Conservation (phyloP, 1,140 invertebrate genomes). For the Trichonephila clavata region DNA sequence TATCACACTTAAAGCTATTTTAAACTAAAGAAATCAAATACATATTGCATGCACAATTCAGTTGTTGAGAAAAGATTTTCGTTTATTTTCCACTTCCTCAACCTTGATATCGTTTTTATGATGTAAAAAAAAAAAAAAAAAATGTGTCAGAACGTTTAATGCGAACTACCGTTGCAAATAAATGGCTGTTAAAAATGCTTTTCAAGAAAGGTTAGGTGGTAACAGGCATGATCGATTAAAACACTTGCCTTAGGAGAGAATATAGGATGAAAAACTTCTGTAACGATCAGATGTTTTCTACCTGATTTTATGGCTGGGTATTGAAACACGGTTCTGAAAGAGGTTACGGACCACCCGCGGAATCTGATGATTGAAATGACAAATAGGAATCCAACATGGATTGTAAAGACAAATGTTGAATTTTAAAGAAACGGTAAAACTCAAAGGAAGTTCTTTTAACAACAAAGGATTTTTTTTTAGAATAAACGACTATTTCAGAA, state of each 20-base stretch:
- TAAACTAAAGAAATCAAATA: too few species aligned
- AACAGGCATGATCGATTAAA: not conserved
- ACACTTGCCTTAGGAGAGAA: not conserved
- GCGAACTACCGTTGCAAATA: not conserved
- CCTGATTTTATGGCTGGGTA: not conserved
- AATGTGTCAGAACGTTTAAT: slow-evolving; percentile 2
- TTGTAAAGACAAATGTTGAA: not conserved
- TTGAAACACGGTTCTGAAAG: not conserved
- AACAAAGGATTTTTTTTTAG: too few species aligned
- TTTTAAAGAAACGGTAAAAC: not conserved
- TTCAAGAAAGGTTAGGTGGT: not conserved
- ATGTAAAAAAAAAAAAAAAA: not conserved
- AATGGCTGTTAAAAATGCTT: not conserved
- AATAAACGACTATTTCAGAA: not conserved
- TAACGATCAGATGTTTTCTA: not conserved
- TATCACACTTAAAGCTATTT: too few species aligned
- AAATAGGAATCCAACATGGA: not conserved
- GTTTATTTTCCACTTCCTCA: not conserved
- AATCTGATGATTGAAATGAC: slow-evolving; percentile 8
- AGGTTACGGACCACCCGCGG: slow-evolving; percentile 15
- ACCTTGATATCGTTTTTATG: not conserved
- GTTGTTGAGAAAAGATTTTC: too few species aligned
- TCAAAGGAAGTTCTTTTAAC: not conserved
- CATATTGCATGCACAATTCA: too few species aligned
- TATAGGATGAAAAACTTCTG: not conserved